A percentile compares a stretch with the other conserved stretches of the same genome.
Conservation (phyloP, 2,888 invertebrate genomes). For the Globia sparganii region DNA sequence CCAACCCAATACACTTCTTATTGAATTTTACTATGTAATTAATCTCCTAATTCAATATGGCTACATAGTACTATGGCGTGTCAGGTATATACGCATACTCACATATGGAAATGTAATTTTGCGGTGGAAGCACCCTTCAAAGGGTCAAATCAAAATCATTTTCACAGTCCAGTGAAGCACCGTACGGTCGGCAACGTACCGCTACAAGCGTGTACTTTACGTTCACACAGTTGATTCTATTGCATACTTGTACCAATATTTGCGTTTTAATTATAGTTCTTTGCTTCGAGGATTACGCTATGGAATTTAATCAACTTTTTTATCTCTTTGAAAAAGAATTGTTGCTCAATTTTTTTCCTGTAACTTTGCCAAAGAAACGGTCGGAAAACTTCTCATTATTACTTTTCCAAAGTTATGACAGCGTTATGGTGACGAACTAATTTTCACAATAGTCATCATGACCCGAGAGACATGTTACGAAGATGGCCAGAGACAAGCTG, state of each 20-base stretch:
- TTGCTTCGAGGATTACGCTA: background rate
- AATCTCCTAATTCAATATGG: conserved; percentile 70
- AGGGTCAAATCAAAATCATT: conserved; percentile 91
- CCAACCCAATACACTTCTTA: background rate
- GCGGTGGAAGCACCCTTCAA: conserved; percentile 88
- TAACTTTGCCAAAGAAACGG: background rate
- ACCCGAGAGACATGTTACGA: too few relatives aligned
- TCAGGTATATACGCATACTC: conserved; percentile 79
- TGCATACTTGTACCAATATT: conserved; percentile 9
- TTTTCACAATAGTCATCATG: too few relatives aligned
- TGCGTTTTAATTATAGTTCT: conserved; percentile 5
- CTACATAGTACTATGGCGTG: conserved; percentile 73
- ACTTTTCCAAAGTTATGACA: conserved; percentile 4
- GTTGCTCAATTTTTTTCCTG: background rate
- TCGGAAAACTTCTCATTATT: background rate
- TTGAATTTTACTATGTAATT: conserved; percentile 13
- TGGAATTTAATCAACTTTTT: background rate
- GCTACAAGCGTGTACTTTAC: conserved; percentile 38
- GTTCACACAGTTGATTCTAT: conserved; percentile 15
- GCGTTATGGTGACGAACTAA: background rate
- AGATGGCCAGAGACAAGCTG: background rate
- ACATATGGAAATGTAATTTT: conserved; percentile 90
- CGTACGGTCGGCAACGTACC: conserved; percentile 73
- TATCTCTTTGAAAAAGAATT: background rate
- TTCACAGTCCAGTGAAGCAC: conserved; percentile 89